Evolutionary conservation across 2,113 vertebrate genomes (phyloP), one percentile per base, ranked within the genome.

Genomic region (Poeciliopsis prolifica): DNA sequence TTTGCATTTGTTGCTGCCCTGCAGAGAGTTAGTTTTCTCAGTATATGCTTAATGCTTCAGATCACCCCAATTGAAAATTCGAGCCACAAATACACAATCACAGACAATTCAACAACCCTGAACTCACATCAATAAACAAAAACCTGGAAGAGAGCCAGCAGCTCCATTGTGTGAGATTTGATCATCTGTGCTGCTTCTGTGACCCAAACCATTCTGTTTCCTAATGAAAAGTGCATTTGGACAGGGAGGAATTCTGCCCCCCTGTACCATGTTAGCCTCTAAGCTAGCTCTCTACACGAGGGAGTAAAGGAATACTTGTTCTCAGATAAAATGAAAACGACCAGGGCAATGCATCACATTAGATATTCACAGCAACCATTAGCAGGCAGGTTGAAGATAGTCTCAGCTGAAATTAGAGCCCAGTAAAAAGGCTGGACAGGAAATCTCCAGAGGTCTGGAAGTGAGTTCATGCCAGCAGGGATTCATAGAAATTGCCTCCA

Each of bases 171-270:
- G 82, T 79, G 79, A 77, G 80, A 83, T 88, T 77, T 87, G 82
- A 89, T 89, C 85, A 80, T 80, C 71, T 77, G 63, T 66, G 74
- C 73, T 69, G 81, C 72, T 19, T 40, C 71, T 74, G 73, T 78
- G 84, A 88, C 74, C 79, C 70, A 61, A 78, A 86, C 78, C 64
- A 79, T 75, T 84, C 72, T 26, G 51, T 15, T 68, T 67, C 72
- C 74, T 86, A 91, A 89, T 89, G 82, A 88, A 88, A 87, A 87
- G 86, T 88, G 84, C 80, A 86, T 91, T 91, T 88, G 82, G 69
- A 77, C 29, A 15, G 70, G 37, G 26, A 65, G 67, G 54, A 54
- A 19, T 31, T 66, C 66, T 65, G 78, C 76, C 77, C 85, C 67
- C 54, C 78, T 58, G 29, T 78, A 78, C 72, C 68, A 65, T 77